Evolutionary conservation across 1,140 invertebrate species (phyloP).

Genomic region (Cyclina sinensis): DNA sequence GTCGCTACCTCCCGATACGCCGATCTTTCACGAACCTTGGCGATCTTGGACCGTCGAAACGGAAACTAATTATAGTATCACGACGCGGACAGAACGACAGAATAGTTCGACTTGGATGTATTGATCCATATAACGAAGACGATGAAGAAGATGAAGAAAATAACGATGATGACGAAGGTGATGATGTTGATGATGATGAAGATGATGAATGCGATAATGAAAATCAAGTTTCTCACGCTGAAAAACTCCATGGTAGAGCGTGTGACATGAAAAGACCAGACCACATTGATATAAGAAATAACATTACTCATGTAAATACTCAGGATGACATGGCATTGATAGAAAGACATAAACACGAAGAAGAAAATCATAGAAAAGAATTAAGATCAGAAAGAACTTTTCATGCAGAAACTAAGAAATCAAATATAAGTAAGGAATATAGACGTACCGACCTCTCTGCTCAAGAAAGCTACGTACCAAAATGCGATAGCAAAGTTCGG

Average conservation of each 20-base stretch:
- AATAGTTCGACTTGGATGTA: slow-evolving; percentile 31
- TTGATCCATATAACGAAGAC: slow-evolving; percentile 17
- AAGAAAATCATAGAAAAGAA: background rate
- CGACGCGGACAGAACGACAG: slow-evolving; percentile 5
- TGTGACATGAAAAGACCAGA: slow-evolving; percentile 18
- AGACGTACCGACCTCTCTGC: background rate
- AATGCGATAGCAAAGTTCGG: background rate
- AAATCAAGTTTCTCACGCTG: slow-evolving; percentile 29
- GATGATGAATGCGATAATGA: slow-evolving; percentile 52
- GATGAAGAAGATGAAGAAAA: slow-evolving; percentile 13
- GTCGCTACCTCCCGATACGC: slow-evolving; percentile 4
- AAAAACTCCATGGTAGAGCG: slow-evolving; percentile 25
- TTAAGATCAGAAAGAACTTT: slow-evolving; percentile 52
- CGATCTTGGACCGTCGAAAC: slow-evolving; percentile 35
- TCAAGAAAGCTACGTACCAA: background rate
- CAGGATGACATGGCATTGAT: slow-evolving; percentile 55
- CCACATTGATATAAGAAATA: slow-evolving; percentile 45
- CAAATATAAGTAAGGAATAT: slow-evolving; percentile 15
- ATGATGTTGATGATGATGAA: slow-evolving; percentile 43
- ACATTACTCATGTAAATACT: slow-evolving; percentile 62
- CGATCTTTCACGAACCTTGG: slow-evolving; percentile 30
- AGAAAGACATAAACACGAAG: slow-evolving; percentile 21
- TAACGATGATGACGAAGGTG: slow-evolving; percentile 25
- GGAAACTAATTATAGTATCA: slow-evolving; percentile 60
- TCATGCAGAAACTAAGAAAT: background rate